phyloP scores from a whole-genome alignment of 2,888 invertebrate genomes.

The Eupithecia subumbrata region DNA sequence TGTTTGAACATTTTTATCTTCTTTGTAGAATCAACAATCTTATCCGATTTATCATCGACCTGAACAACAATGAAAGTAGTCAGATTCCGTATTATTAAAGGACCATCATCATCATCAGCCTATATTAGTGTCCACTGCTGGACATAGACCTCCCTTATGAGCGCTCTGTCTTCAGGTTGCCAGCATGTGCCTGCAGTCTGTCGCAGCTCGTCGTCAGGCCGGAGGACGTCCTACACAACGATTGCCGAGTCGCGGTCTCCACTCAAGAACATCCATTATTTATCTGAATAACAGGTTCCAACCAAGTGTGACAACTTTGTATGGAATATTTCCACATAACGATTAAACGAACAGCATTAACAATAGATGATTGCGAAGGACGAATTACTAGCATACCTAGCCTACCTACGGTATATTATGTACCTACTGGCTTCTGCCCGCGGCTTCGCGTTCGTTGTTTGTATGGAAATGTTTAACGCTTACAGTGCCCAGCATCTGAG shows the following conservation, averaged over 20 bases:
- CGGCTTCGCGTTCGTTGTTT: too few species aligned
- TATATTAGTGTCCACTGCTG: not conserved
- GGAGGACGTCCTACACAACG: not conserved
- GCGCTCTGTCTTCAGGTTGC: not conserved
- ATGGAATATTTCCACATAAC: constrained; percentile 43
- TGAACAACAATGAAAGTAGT: not conserved
- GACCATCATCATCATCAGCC: not conserved
- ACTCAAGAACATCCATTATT: not conserved
- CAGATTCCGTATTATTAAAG: not conserved
- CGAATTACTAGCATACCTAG: constrained; percentile 49
- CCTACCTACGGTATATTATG: not conserved
- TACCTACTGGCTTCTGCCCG: not conserved
- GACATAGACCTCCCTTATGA: not conserved
- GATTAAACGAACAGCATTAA: constrained; percentile 39
- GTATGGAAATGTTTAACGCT: too few species aligned
- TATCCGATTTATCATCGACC: constrained; percentile 24
- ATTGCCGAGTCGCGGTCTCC: not conserved
- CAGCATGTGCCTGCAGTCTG: not conserved
- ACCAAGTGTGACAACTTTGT: constrained; percentile 32
- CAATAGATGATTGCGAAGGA: constrained; percentile 55
- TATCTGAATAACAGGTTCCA: not conserved
- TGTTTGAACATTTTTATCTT: constrained; percentile 14
- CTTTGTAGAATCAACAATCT: constrained; percentile 24
- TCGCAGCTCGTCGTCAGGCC: not conserved
- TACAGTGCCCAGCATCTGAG: too few species aligned